phyloP scores from a whole-genome alignment of 2,888 invertebrate species.

The Lymantria monacha region DNA sequence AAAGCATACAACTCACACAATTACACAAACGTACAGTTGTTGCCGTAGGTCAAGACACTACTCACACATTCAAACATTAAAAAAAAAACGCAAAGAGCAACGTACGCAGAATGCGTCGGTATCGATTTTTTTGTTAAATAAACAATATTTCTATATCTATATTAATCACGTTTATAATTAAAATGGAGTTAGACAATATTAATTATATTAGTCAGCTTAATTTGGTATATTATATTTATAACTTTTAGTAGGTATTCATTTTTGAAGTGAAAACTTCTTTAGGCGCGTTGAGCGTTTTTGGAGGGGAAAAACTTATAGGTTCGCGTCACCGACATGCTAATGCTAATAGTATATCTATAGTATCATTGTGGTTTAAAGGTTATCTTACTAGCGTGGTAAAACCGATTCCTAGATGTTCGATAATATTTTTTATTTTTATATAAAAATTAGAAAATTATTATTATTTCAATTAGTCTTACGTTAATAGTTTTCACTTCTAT shows the following conservation, averaged over 20 bases:
- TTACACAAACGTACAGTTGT: slow-evolving; percentile 33
- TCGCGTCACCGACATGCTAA: too few relatives aligned
- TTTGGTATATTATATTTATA: not conserved
- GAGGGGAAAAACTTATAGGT: too few relatives aligned
- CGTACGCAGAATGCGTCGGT: slow-evolving; percentile 51
- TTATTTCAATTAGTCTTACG: too few relatives aligned
- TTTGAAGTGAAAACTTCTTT: too few relatives aligned
- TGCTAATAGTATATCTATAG: too few relatives aligned
- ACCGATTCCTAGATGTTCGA: too few relatives aligned
- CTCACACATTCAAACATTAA: slow-evolving; percentile 37
- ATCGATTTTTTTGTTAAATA: slow-evolving; percentile 23
- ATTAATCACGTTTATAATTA: not conserved
- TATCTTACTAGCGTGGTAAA: too few relatives aligned
- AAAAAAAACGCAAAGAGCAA: slow-evolving; percentile 55
- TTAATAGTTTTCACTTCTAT: too few relatives aligned
- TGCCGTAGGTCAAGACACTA: slow-evolving; percentile 53
- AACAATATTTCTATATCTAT: slow-evolving; percentile 8
- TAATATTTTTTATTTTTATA: too few relatives aligned
- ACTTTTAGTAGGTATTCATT: not conserved
- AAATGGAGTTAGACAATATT: not conserved
- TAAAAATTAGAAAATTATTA: too few relatives aligned
- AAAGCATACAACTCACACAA: slow-evolving; percentile 56
- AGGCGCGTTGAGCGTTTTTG: too few relatives aligned
- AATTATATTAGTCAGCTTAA: not conserved
- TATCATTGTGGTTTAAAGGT: too few relatives aligned